Percentiles rank a stretch among this genome's conserved stretches.
These are phyloP conservation scores for Nemotelus pantherinus DNA, from an alignment of 2,888 invertebrate species.

Conservation along the genomic window DNA sequence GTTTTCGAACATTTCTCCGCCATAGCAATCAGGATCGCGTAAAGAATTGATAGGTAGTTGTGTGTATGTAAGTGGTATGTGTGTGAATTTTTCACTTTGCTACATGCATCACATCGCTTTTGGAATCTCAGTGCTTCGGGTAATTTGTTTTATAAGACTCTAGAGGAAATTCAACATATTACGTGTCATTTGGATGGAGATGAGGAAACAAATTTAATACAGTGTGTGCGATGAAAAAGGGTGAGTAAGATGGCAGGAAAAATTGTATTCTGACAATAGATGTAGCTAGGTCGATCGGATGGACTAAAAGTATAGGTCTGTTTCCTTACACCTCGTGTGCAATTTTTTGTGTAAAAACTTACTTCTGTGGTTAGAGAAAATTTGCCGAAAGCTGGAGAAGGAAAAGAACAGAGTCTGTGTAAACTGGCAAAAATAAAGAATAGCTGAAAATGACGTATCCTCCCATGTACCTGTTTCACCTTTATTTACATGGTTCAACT, in stretches of 20 bases:
- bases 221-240: slow-evolving; percentile 7
- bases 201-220: not conserved
- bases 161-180: slow-evolving; percentile 28
- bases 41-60: slow-evolving; percentile 1
- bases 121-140: slow-evolving; percentile 36
- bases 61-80: not conserved
- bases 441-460: too few relatives aligned
- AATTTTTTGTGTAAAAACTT: not conserved
- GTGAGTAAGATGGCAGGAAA: not conserved
- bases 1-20: slow-evolving; percentile 19
- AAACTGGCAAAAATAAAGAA: too few relatives aligned
- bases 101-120: not conserved
- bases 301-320: not conserved
- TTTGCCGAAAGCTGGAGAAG: too few relatives aligned
- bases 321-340: not conserved
- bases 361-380: too few relatives aligned
- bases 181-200: not conserved
- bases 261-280: not conserved
- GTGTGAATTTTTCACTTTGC: not conserved
- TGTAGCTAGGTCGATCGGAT: not conserved
- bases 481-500: too few relatives aligned
- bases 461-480: too few relatives aligned
- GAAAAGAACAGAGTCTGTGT: too few relatives aligned
- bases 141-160: slow-evolving; percentile 45
- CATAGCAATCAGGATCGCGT: slow-evolving; percentile 5